Evolutionary conservation across 2,888 invertebrate species (phyloP).

Genomic region (Lordiphosa fenestrarum): DNA sequence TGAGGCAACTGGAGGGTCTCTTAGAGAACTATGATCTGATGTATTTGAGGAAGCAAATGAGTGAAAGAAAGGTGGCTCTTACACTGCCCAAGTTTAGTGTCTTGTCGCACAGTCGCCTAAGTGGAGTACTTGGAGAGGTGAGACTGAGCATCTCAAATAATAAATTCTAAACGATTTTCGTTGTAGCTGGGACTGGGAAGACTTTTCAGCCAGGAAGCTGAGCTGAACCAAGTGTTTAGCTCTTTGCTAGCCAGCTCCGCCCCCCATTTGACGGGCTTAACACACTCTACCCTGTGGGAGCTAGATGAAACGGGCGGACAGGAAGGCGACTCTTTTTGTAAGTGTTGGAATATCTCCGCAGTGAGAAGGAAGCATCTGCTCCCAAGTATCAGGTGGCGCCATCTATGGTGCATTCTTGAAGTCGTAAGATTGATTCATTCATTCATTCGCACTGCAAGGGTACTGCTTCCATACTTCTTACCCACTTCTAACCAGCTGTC

Average conservation of each 20-base stretch:
- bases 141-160: not conserved
- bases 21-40: slow-evolving; percentile 82
- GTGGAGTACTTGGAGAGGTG: slow-evolving; percentile 83
- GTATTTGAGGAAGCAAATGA: slow-evolving; percentile 81
- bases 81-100: slow-evolving; percentile 89
- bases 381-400: too few species aligned
- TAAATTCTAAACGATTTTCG: not conserved
- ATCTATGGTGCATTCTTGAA: too few species aligned
- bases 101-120: slow-evolving; percentile 85
- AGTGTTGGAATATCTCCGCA: slow-evolving; percentile 17
- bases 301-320: slow-evolving; percentile 47
- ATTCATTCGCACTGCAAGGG: too few species aligned
- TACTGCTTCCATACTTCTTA: too few species aligned
- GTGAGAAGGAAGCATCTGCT: too few species aligned
- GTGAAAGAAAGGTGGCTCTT: slow-evolving; percentile 83
- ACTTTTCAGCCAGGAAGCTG: slow-evolving; percentile 46
- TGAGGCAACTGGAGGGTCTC: slow-evolving; percentile 82
- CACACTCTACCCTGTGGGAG: slow-evolving; percentile 47
- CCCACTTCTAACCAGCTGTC: slow-evolving; percentile 29
- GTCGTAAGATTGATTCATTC: too few species aligned
- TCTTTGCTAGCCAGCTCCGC: slow-evolving; percentile 50
- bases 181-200: slow-evolving; percentile 50
- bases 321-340: slow-evolving; percentile 44
- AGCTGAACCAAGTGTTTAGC: slow-evolving; percentile 52
- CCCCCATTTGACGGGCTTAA: slow-evolving; percentile 54